Base-by-base conservation (phyloP, 1,140 invertebrate genomes). In the Microplitis demolitor region DNA sequence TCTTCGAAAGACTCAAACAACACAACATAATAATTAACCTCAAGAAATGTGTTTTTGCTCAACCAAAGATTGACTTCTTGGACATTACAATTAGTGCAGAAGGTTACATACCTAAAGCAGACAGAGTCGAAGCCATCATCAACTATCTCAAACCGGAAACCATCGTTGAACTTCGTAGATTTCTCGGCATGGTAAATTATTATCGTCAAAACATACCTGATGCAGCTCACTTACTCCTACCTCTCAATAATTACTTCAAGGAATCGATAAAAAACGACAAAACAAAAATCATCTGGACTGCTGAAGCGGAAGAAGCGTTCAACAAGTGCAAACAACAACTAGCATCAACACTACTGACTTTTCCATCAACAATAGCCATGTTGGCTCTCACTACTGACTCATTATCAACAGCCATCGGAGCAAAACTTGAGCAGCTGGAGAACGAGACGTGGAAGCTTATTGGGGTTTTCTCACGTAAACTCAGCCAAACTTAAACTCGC, bases 101-200 rank as follows among this genome's bases (percentile, higher is more conserved):
- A 6, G 88, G 88, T 3, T 73, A 73, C 4, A 76, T 69, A 74
- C 79, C 80, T 35, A 66, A 75, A 0, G 31, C 67, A 0, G 77
- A 79, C 2, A 76, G 78, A 62, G 71, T 81, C 0, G 2, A 73
- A 31, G 74, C 70, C 33, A 81, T 84, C 61, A 67, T 31, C 16
- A 64, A 82, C 1, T 85, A 80, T 68, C 77, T 76, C 5, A 56
- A 73, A 73, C 81, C 84, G 8, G 64, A 72, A 35, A 78, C 68
- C 11, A 68, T 82, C 13, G 73, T 77, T 14, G 63, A 78, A 56
- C 72, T 83, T 45, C 63, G 83, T 33, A 60, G 78, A 31, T 88
- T 88, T 73, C 51, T 88, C 4, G 87, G 83, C 1, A 82, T 85
- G 77, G 56, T 84, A 0, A 86, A 86, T 66, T 87, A 82, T 76